Evolutionary conservation across 1,140 invertebrate species (phyloP), one percentile per base, ranked within the genome.

Genomic region (Coboldia fuscipes): DNA sequence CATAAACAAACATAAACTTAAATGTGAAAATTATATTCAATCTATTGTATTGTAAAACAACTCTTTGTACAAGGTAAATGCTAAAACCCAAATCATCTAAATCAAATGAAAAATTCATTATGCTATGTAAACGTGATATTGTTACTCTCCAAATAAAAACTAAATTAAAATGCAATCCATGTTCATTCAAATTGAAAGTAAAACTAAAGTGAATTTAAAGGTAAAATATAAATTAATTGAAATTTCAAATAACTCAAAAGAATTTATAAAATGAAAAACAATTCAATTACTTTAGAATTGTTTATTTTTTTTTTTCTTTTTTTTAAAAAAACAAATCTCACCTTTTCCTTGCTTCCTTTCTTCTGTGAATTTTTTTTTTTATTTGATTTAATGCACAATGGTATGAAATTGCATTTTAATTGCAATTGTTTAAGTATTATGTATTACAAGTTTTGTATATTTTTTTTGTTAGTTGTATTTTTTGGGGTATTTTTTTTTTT

Each of bases 301-400:
- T 27, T 54, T 42, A 40, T 43, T 42, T 48, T 46, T 44, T 42
- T 42, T 48, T 37, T 42, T 37, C 39, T 41, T 39, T 40, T 30
- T 40, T 35, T 46, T 41, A 45, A 4, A 5, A 27, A 10, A 27
- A 12, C 12, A 27, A 13, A 54, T 39, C 69, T 70, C 71, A 76
- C 74, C 72, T 78, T 78, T 56, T 79, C 75, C 55, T 72, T 65
- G 61, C 74, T 78, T 62, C 74, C 75, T 61, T 77, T 78, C 69
- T 78, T 78, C 74, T 78, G 65, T 48, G 56, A 50, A 63, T 48
- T 60, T 53, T 47, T 58, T 58, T 55, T 57, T 56, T 52, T 54
- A 59, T 58, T 29, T 34, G 34, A 27, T 14, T n/a, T 27, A 27
- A 14, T n/a, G 24, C 3, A 27, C 12, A 14, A 27, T 10, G 14